Percentiles rank a stretch among this genome's conserved stretches.
Conservation (phyloP, 2,888 invertebrate genomes). For the Timandra comae region DNA sequence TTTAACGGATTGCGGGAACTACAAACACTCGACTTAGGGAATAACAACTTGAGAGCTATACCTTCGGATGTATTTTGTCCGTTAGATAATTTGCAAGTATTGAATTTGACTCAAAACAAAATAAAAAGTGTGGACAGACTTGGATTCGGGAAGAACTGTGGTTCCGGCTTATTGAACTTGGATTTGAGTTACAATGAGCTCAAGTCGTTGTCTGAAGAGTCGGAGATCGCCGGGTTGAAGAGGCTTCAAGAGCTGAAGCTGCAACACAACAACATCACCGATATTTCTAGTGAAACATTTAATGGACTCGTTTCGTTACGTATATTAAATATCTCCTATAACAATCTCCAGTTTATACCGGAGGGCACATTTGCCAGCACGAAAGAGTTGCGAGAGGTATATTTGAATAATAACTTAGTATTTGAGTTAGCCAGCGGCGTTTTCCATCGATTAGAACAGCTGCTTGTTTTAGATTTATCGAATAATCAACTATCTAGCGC, state of each 20-base stretch:
- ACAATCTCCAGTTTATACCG: constrained; percentile 87
- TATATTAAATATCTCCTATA: constrained; percentile 90
- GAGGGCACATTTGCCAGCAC: constrained; percentile 88
- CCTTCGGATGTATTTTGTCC: constrained; percentile 89
- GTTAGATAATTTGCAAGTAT: constrained; percentile 84
- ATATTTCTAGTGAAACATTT: constrained; percentile 87
- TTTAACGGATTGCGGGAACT: constrained; percentile 87
- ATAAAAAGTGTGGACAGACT: constrained; percentile 85
- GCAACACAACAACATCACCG: constrained; percentile 88
- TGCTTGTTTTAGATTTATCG: constrained; percentile 90
- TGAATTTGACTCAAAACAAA: constrained; percentile 90
- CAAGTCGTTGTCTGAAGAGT: constrained; percentile 82
- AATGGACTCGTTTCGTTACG: constrained; percentile 86
- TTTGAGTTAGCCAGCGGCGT: constrained; percentile 89
- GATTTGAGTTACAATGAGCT: constrained; percentile 90
- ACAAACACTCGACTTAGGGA: constrained; percentile 84
- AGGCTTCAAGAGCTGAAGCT: constrained; percentile 87
- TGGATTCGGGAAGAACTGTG: constrained; percentile 81
- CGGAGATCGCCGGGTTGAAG: constrained; percentile 84
- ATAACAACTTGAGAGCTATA: constrained; percentile 87
- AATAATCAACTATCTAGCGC: constrained; percentile 91
- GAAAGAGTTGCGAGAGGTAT: constrained; percentile 88
- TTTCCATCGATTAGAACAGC: constrained; percentile 89
- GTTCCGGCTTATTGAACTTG: constrained; percentile 83
- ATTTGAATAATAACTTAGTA: constrained; percentile 91